A percentile compares a stretch with the other conserved stretches of the same genome.
Evolutionary conservation across 2,888 invertebrate genomes (phyloP).

Genomic region (Agonopterix subpropinquella): DNA sequence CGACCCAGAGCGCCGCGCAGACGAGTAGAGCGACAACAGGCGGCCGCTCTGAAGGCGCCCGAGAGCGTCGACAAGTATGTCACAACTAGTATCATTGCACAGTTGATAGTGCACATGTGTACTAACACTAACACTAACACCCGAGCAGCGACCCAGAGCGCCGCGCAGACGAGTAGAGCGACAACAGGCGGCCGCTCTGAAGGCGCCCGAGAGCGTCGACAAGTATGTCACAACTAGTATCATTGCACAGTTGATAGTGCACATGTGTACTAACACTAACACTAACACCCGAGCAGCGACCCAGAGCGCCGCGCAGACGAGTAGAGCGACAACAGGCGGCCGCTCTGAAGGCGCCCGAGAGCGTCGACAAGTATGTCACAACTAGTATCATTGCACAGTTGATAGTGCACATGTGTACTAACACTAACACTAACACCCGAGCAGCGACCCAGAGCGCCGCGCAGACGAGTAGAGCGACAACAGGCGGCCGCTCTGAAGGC

Average conservation of each 20-base stretch:
- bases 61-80: too few species aligned
- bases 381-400: too few species aligned
- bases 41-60: too few species aligned
- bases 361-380: constrained; percentile 44
- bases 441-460: constrained; percentile 31
- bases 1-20: too few species aligned
- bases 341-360: constrained; percentile 68
- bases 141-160: constrained; percentile 34
- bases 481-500: constrained; percentile 53
- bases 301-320: constrained; percentile 28
- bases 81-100: too few species aligned
- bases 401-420: constrained; percentile 40
- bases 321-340: constrained; percentile 39
- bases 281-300: constrained; percentile 37
- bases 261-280: too few species aligned
- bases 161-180: constrained; percentile 29
- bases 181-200: constrained; percentile 47
- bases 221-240: constrained; percentile 19
- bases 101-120: too few species aligned
- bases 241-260: too few species aligned
- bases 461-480: constrained; percentile 33
- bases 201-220: constrained; percentile 70
- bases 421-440: constrained; percentile 34
- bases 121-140: too few species aligned
- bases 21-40: too few species aligned